These are phyloP conservation scores for Hyles lineata DNA, from an alignment of 2,888 invertebrate species.

Conservation along the genomic window DNA sequence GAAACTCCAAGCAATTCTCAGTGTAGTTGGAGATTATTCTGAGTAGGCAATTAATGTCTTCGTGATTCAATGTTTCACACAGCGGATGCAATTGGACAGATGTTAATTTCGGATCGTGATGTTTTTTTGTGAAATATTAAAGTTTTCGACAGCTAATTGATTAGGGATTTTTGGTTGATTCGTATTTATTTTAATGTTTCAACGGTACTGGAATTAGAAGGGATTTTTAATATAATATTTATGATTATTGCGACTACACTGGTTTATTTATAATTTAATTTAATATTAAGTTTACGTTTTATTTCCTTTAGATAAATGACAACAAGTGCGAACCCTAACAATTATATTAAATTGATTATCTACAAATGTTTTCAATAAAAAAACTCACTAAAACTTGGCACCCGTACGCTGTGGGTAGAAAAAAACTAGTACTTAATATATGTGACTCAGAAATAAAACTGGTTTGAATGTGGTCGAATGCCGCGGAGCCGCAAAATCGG, in stretches of 20 bases:
- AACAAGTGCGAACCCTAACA: not conserved
- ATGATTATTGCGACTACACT: not conserved
- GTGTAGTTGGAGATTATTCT: constrained; percentile 69
- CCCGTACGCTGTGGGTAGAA: constrained; percentile 27
- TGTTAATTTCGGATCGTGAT: constrained; percentile 44
- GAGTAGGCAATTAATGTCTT: constrained; percentile 71
- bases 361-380: not conserved
- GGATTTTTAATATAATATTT: not conserved
- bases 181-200: constrained; percentile 28
- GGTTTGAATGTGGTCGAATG: constrained; percentile 72
- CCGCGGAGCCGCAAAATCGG: constrained; percentile 74
- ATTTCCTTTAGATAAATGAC: no score
- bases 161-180: constrained; percentile 36
- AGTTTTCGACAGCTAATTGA: not conserved
- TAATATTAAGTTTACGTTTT: not conserved
- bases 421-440: constrained; percentile 30
- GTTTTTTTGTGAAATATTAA: constrained; percentile 9
- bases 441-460: constrained; percentile 59
- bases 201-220: not conserved
- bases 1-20: constrained; percentile 60
- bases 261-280: no score
- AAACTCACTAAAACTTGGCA: constrained; percentile 21
- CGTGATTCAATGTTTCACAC: constrained; percentile 70
- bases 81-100: constrained; percentile 45
- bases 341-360: not conserved